Conservation (phyloP, 1,140 invertebrate species). For the Pogonus chalceus region DNA sequence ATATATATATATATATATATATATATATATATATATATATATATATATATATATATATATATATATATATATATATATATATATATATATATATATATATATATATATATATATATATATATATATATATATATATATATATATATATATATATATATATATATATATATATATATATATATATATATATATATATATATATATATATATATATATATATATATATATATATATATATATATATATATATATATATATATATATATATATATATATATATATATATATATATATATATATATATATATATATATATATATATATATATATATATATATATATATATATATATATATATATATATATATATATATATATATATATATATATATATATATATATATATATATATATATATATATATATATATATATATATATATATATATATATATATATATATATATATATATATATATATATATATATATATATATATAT, state of each 20-base stretch:
- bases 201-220: neutral
- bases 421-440: neutral
- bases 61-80: neutral
- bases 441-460: neutral
- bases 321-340: neutral
- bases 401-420: neutral
- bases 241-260: neutral
- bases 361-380: neutral
- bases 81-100: neutral
- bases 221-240: neutral
- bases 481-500: neutral
- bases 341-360: neutral
- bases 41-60: conserved; percentile 1
- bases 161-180: neutral
- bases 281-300: neutral
- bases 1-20: neutral
- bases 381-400: neutral
- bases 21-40: neutral
- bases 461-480: neutral
- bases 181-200: neutral
- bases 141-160: neutral
- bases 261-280: neutral
- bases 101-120: neutral
- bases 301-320: neutral
- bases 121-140: neutral